Evolutionary conservation across 92 coral and sea anemone species (phyloP), one percentile per base, ranked within the genome.

Genomic region (Phenganax subtilis): DNA sequence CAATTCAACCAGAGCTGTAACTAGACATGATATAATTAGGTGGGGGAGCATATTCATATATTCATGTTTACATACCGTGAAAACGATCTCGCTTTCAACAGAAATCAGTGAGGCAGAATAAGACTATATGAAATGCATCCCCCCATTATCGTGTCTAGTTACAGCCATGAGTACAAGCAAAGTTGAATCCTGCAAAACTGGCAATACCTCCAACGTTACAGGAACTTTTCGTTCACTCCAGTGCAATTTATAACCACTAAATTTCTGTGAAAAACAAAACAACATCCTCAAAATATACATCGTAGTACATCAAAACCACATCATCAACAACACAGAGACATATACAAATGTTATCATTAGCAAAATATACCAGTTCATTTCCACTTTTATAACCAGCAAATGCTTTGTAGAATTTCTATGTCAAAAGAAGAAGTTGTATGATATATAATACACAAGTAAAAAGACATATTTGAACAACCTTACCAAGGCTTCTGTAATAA

Each of bases 211-310:
- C 59, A 94, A 85, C 5, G 90, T 92, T 2, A 94, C 91, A 69
- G 98, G 98, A 8, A 94, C 70, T 71, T 97, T 91, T 56, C 89
- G 87, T 82, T 94, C 98, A 77, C 98, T 94, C 98, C 98, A 94
- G 76, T 94, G 98, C 75, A 90, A 90, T 76, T 94, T 94, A 85
- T 90, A 92, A 12, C 96, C 97, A 89, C 93, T 94, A 85, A 87
- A 94, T 64, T 87, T 90, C 98, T 94, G 71, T 44, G 58, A 6
- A 3, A 25, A 84, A 37, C 47, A 37, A 37, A 37, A 37, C 47
- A 37, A 37, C 2, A 37, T 37, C 47, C 47, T 37, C 47, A 37
- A 5, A 37, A 37, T 37, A 37, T 5, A 37, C 3, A 5, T 37
- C 47, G 47, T 37, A 37, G 47, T 53, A 83, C 27, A 65, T 55